Conservation (phyloP, 1,140 invertebrate species). For the Philopotamus ludificatus region DNA sequence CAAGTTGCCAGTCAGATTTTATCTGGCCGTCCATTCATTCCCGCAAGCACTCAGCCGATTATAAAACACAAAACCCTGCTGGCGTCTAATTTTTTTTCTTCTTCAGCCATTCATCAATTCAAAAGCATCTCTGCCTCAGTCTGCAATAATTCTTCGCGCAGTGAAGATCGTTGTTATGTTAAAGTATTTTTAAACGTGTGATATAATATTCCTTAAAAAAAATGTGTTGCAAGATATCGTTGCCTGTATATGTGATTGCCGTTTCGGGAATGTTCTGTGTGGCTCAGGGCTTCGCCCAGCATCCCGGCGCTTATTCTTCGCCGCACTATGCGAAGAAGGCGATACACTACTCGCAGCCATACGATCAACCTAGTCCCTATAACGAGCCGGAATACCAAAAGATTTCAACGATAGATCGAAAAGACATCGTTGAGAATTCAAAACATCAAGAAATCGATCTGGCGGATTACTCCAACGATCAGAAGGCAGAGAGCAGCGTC, state of each 20-base stretch:
- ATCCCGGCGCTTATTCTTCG: constrained; percentile 53
- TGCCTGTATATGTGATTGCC: constrained; percentile 22
- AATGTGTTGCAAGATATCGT: constrained; percentile 44
- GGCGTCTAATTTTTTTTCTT: neutral
- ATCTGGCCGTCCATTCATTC: neutral
- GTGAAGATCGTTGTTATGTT: neutral
- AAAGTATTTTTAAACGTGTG: neutral
- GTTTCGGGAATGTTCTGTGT: constrained; percentile 2
- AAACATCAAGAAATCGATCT: constrained; percentile 39
- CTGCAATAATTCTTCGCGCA: neutral
- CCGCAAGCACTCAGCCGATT: neutral
- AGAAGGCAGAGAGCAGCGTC: constrained; percentile 4
- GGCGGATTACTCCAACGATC: constrained; percentile 1
- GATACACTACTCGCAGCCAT: constrained; percentile 38
- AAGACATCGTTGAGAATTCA: constrained; percentile 12
- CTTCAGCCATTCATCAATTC: neutral
- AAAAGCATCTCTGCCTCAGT: neutral
- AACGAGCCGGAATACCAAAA: constrained; percentile 36
- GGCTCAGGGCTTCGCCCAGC: constrained; percentile 43
- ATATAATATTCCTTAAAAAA: neutral
- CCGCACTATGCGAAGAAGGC: constrained; percentile 56
- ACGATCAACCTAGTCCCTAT: constrained; percentile 30
- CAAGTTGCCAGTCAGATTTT: constrained; percentile 10
- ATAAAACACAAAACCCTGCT: neutral
- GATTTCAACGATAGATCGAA: constrained; percentile 10